Evolutionary conservation across 35 echinoderm and acorn worm genomes (phyloP).

Genomic region (Stichopus chloronotus): DNA sequence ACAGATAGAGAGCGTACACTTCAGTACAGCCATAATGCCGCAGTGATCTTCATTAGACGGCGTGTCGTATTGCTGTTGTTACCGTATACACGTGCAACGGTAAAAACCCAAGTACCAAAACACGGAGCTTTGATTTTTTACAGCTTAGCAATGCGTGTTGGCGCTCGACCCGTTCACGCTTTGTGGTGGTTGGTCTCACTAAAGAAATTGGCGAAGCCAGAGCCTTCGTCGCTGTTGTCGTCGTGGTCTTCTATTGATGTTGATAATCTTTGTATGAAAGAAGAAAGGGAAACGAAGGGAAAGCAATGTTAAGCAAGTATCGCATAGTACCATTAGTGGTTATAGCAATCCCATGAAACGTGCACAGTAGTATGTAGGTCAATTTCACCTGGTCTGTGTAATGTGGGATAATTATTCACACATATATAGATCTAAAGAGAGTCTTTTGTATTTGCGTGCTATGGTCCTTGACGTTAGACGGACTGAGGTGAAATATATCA

Average conservation of each 20-base stretch:
- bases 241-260: neutral
- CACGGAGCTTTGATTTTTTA: slow-evolving; percentile 30
- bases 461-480: no score
- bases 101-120: slow-evolving; percentile 30
- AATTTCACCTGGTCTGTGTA: slow-evolving; percentile 15
- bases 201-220: neutral
- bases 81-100: slow-evolving; percentile 44
- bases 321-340: neutral
- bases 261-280: neutral
- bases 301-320: neutral
- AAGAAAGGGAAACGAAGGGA: neutral
- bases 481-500: no score
- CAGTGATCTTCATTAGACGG: slow-evolving; percentile 38
- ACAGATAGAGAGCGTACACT: neutral
- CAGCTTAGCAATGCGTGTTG: slow-evolving; percentile 25
- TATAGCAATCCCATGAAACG: no score
- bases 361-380: neutral
- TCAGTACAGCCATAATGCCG: slow-evolving; percentile 21
- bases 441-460: no score
- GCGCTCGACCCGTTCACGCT: slow-evolving; percentile 46
- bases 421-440: neutral
- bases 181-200: neutral
- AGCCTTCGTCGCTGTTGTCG: neutral
- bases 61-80: slow-evolving; percentile 39
- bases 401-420: slow-evolving; percentile 21